Conservation (phyloP, 1,140 invertebrate genomes). For the Heliconius hewitsoni region DNA sequence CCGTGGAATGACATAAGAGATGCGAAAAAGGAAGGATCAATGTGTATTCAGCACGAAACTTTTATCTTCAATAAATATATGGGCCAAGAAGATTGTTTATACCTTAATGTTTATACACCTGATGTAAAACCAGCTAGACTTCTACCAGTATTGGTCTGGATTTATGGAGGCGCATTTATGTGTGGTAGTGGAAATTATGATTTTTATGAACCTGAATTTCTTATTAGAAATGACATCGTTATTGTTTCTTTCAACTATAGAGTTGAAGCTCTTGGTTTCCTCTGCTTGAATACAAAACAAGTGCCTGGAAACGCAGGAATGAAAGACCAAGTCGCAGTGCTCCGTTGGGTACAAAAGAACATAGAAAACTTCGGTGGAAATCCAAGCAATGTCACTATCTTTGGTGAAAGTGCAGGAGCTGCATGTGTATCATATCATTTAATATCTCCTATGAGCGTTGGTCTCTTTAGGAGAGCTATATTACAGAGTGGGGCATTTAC, state of each 20-base stretch:
- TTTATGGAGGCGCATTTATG: conserved; percentile 78
- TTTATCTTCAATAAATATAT: conserved; percentile 38
- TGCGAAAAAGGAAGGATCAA: conserved; percentile 50
- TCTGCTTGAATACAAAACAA: conserved; percentile 82
- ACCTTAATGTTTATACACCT: conserved; percentile 73
- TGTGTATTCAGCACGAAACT: conserved; percentile 51
- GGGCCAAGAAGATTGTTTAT: conserved; percentile 74
- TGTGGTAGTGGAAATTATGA: conserved; percentile 55
- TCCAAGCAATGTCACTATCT: conserved; percentile 74
- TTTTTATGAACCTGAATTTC: conserved; percentile 83
- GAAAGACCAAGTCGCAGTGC: conserved; percentile 82
- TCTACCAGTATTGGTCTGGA: conserved; percentile 78
- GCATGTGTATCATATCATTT: conserved; percentile 59
- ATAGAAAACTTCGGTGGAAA: conserved; percentile 80
- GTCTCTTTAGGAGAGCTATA: conserved; percentile 54
- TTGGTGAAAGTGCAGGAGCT: conserved; percentile 75
- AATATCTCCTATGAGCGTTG: conserved; percentile 73
- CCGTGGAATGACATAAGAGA: conserved; percentile 52
- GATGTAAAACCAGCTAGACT: conserved; percentile 46
- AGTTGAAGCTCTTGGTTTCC: conserved; percentile 83
- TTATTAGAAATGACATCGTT: conserved; percentile 84
- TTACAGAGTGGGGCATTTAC: conserved; percentile 54
- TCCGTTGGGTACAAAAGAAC: conserved; percentile 82
- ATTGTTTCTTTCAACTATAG: conserved; percentile 88
- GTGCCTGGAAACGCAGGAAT: conserved; percentile 83